Evolutionary conservation across 2,888 invertebrate genomes (phyloP), one percentile per base, ranked within the genome.

Genomic region (Eumacrocentrus americanus): DNA sequence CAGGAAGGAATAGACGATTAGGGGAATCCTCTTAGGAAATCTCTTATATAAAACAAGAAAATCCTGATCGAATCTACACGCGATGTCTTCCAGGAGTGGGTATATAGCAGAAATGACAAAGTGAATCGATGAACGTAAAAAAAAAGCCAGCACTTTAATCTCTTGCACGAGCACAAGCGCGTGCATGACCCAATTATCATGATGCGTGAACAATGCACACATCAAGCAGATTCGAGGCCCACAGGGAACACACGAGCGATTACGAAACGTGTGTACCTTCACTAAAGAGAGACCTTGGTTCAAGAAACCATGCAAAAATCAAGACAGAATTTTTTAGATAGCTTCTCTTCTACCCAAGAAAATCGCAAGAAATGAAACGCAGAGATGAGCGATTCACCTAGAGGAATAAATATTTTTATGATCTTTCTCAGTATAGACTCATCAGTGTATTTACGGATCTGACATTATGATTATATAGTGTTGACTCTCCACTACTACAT

Each of bases 171-270:
- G 42, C 54, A 44, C 54, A 29, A 34, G 44, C 40, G 29, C 46
- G 9, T 18, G 47, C 47, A 38, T 53, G 59, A 59, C 59, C 59
- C 46, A 59, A 59, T 59, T 59, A 44, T 44, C 16, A 12, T 47
- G 53, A 53, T 59, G 47, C 53, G 47, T 48, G 37, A 12, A 46
- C 52, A 51, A 58, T 58, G 37, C 44, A 58, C 35, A 23, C 51
- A 58, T 50, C 23, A 50, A 18, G 18, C 44, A 44, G 22, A 34
- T 44, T 44, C 20, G 38, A 58, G 35, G 29, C 29, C 50, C 51
- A 34, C 40, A 11, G 20, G 35, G 6, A 40, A 52, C 11, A 54
- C 12, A 54, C 9, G 34, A n/a, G 34, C 7, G 23, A 46, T 37
- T 53, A 46, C 20, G 46, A 59, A 58, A 51, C 51, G n/a, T 42